phyloP scores from a whole-genome alignment of 2,797 vertebrate genomes.

The Knipowitschia caucasica region DNA sequence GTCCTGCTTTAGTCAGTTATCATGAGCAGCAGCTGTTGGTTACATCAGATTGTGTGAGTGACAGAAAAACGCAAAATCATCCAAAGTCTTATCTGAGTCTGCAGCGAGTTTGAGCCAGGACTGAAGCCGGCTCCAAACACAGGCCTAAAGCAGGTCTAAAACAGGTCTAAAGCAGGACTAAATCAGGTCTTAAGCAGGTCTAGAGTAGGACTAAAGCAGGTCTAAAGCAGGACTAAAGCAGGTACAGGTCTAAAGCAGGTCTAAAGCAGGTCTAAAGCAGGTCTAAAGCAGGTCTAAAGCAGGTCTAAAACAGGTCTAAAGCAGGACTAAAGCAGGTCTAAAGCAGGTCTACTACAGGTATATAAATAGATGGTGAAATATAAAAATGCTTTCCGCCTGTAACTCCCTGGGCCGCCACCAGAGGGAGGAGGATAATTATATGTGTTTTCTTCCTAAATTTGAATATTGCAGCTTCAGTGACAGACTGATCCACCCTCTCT shows the following conservation, averaged over 20 bases:
- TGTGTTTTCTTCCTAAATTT: no score
- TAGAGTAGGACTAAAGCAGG: neutral
- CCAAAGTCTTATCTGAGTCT: neutral
- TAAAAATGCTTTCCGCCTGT: no score
- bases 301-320: neutral
- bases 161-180: neutral
- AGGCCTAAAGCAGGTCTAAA: neutral
- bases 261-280: neutral
- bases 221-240: neutral
- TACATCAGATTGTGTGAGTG: constrained; percentile 30
- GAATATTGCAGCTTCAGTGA: no score
- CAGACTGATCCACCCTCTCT: no score
- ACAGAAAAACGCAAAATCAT: constrained; percentile 37
- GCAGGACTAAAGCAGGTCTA: neutral
- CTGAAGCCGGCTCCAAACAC: neutral
- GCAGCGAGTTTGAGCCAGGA: neutral
- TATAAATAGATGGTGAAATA: no score
- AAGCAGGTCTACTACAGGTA: neutral
- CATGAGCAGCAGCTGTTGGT: constrained; percentile 24
- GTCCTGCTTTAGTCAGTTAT: constrained; percentile 20
- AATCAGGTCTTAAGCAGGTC: neutral
- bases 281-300: neutral
- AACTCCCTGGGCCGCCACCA: no score
- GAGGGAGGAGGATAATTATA: no score
- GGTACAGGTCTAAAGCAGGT: neutral